phyloP scores from a whole-genome alignment of 2,113 vertebrate species.

The Vidua chalybeata region DNA sequence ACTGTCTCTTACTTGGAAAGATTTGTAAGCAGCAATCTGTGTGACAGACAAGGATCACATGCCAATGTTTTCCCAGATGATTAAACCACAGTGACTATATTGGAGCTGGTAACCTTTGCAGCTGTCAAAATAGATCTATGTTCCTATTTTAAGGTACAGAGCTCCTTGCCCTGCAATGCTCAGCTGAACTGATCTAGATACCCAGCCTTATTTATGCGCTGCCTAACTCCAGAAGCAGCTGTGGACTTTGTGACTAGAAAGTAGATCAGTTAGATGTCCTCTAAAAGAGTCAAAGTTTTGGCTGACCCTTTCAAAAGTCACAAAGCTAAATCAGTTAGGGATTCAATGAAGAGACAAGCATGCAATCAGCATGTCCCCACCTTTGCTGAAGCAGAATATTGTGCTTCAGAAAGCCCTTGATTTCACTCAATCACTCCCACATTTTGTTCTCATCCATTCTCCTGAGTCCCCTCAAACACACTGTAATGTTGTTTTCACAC shows the following conservation, averaged over 20 bases:
- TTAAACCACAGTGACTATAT: background rate
- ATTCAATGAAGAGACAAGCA: background rate
- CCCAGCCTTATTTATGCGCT: background rate
- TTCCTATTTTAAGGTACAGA: slow-evolving; percentile 44
- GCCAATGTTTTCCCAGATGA: background rate
- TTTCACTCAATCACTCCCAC: background rate
- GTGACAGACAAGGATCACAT: background rate
- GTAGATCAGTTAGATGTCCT: background rate
- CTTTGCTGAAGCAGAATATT: background rate
- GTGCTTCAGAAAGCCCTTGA: background rate
- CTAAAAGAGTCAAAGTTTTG: background rate
- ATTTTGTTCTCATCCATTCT: background rate
- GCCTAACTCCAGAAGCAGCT: background rate
- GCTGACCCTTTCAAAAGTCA: background rate
- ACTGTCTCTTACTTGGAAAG: background rate
- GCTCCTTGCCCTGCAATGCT: slow-evolving; percentile 7
- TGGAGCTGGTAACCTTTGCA: background rate
- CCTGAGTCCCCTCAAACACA: background rate
- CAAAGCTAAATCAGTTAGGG: background rate
- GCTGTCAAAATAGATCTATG: slow-evolving; percentile 5
- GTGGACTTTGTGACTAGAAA: background rate
- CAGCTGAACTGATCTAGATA: background rate
- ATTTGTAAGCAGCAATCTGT: background rate
- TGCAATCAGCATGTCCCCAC: background rate
- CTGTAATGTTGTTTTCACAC: background rate